These are phyloP conservation scores for Whitmania pigra DNA, from an alignment of 1,140 invertebrate genomes.

Conservation along the genomic window DNA sequence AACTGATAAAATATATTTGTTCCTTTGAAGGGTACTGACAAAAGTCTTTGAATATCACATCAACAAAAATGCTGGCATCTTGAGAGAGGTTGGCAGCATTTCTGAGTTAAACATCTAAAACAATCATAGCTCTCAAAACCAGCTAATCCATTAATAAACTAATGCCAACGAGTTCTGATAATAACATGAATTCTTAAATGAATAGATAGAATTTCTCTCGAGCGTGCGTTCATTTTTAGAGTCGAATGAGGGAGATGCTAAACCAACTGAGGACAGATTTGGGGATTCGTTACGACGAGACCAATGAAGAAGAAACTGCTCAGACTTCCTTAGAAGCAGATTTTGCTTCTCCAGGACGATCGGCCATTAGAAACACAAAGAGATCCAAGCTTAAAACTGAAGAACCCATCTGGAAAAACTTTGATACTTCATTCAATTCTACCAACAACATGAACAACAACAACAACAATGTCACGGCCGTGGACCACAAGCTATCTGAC, in stretches of 20 bases:
- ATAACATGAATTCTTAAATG: too few species aligned
- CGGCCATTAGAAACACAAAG: neutral
- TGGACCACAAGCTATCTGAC: neutral
- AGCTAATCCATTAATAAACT: too few species aligned
- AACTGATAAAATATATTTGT: too few species aligned
- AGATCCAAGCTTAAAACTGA: neutral
- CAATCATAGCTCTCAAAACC: too few species aligned
- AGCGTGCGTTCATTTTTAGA: neutral
- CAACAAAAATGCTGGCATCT: neutral
- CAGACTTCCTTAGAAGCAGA: neutral
- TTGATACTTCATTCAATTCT: neutral
- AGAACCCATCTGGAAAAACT: neutral
- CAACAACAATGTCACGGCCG: neutral
- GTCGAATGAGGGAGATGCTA: neutral
- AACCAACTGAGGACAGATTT: conserved; percentile 1
- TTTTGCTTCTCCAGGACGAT: neutral
- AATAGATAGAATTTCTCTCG: too few species aligned
- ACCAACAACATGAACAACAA: neutral
- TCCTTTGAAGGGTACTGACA: neutral
- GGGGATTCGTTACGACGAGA: neutral
- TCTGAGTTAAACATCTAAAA: too few species aligned
- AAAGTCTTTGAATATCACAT: conserved; percentile 11
- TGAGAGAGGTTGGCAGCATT: neutral
- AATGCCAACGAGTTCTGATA: too few species aligned
- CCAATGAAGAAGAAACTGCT: neutral